These are phyloP conservation scores for Crenuchus spilurus DNA, from an alignment of 2,797 vertebrate species.

Conservation along the genomic window DNA sequence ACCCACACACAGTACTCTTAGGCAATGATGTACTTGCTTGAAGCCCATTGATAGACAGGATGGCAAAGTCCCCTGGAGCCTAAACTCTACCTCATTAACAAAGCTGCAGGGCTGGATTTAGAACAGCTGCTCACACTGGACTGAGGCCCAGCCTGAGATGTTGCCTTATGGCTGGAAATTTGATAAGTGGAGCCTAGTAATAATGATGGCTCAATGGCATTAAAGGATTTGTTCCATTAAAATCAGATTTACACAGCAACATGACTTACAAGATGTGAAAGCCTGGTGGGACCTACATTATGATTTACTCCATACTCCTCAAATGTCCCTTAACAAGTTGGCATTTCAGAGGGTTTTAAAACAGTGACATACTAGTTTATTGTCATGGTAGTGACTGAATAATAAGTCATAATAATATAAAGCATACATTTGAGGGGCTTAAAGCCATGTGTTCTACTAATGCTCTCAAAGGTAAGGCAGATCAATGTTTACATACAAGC, in stretches of 20 bases:
- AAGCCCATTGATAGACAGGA: constrained; percentile 28
- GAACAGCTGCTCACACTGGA: constrained; percentile 26
- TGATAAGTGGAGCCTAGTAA: neutral
- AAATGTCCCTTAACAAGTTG: no score
- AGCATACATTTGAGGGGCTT: no score
- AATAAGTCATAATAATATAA: no score
- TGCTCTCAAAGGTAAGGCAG: no score
- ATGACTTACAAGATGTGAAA: neutral
- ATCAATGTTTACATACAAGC: no score
- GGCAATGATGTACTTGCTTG: constrained; percentile 19
- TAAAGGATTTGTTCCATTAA: constrained; percentile 4
- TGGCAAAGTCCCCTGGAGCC: constrained; percentile 19
- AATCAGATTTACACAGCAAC: neutral
- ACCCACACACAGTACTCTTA: constrained; percentile 12
- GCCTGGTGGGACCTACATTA: neutral
- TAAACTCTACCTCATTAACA: constrained; percentile 36
- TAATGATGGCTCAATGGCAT: neutral
- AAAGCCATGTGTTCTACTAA: no score
- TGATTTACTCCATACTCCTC: no score
- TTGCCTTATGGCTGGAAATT: neutral
- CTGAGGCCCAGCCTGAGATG: constrained; percentile 7
- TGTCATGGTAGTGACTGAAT: no score
- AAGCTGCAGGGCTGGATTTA: constrained; percentile 5
- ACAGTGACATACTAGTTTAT: no score
- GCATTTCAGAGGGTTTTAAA: no score